phyloP scores from a whole-genome alignment of 2,113 vertebrate genomes.

The Indicator indicator region DNA sequence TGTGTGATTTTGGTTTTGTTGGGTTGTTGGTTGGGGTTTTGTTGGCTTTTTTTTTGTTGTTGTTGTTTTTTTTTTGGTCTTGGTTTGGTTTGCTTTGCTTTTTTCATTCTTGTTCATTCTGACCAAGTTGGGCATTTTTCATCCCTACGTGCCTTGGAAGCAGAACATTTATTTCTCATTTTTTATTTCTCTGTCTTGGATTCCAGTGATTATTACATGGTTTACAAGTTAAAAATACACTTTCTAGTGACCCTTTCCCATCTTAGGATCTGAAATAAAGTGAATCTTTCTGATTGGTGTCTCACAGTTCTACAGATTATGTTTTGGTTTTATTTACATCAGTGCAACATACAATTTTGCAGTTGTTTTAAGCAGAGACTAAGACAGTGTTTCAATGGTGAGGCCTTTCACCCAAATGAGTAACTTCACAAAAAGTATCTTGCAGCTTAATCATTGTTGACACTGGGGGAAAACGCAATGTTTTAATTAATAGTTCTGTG shows the following conservation, averaged over 20 bases:
- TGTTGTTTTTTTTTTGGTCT: too few species aligned
- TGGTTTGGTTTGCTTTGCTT: neutral
- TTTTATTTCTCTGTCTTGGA: neutral
- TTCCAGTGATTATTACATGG: neutral
- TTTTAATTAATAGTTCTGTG: conserved; percentile 23
- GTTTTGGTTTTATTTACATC: neutral
- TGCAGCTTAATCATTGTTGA: neutral
- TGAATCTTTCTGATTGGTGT: neutral
- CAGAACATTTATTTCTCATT: neutral
- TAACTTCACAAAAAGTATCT: neutral
- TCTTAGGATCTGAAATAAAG: neutral
- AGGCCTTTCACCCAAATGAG: neutral
- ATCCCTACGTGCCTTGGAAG: neutral
- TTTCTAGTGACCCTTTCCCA: neutral
- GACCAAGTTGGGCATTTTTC: neutral
- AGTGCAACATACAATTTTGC: neutral
- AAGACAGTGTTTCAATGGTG: neutral
- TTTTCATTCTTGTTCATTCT: neutral
- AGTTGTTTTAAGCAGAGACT: neutral
- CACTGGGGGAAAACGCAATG: neutral
- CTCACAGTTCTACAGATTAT: neutral
- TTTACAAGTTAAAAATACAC: neutral
- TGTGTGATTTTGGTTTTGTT: too few species aligned
- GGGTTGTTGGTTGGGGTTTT: too few species aligned
- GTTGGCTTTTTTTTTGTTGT: too few species aligned